Conservation (phyloP, 2,888 invertebrate genomes). For the Neoscelio sp. region DNA sequence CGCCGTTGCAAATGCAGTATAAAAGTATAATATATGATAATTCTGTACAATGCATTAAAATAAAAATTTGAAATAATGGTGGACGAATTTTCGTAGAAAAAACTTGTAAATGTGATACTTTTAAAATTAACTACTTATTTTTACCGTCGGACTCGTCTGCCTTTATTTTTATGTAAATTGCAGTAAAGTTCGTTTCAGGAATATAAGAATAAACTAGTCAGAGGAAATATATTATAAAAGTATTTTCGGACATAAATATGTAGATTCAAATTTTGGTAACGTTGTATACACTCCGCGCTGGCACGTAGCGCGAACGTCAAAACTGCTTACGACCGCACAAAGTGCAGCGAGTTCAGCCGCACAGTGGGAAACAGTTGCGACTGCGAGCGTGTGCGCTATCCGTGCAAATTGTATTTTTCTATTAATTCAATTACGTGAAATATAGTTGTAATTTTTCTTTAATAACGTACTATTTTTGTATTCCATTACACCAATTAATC, state of each 20-base stretch:
- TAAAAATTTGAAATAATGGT: conserved; percentile 33
- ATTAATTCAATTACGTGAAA: too few relatives aligned
- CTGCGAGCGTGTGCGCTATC: too few relatives aligned
- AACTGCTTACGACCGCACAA: too few relatives aligned
- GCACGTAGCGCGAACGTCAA: too few relatives aligned
- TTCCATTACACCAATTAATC: too few relatives aligned
- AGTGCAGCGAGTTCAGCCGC: too few relatives aligned
- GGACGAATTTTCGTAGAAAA: conserved; percentile 8
- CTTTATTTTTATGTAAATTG: conserved; percentile 34
- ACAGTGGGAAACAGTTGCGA: too few relatives aligned
- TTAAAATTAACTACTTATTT: conserved; percentile 37
- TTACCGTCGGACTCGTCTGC: conserved; percentile 13
- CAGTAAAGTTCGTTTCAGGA: conserved; percentile 10
- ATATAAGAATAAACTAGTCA: conserved; percentile 8
- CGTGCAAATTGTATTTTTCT: too few relatives aligned
- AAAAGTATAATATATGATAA: conserved; percentile 44
- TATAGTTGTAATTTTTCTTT: too few relatives aligned
- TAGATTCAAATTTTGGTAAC: too few relatives aligned
- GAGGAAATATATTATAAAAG: background rate
- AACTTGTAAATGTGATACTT: conserved; percentile 43
- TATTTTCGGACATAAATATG: background rate
- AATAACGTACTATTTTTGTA: too few relatives aligned
- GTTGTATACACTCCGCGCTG: too few relatives aligned
- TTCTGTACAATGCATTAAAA: conserved; percentile 31
- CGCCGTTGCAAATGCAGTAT: conserved; percentile 11